These are phyloP conservation scores for Leptopilina clavipes DNA, from an alignment of 1,140 invertebrate genomes.

Conservation along the genomic window DNA sequence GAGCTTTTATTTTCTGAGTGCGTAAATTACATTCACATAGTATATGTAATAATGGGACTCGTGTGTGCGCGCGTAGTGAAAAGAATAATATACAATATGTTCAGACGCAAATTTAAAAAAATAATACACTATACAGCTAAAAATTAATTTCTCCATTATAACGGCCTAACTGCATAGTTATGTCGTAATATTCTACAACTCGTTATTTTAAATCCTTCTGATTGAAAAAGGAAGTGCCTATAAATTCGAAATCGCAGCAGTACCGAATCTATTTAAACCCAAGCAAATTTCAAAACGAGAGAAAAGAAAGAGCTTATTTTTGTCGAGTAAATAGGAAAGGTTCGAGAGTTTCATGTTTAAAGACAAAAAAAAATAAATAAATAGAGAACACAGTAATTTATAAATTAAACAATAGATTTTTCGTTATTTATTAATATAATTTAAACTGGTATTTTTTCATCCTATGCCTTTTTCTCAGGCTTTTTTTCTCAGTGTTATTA, in stretches of 20 bases:
- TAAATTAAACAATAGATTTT: too few species aligned
- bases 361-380: too few species aligned
- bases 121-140: slow-evolving; percentile 59
- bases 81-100: slow-evolving; percentile 39
- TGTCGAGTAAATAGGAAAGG: background rate
- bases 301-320: slow-evolving; percentile 26
- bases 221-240: background rate
- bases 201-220: background rate
- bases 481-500: too few species aligned
- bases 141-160: slow-evolving; percentile 29
- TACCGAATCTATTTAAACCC: background rate
- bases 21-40: slow-evolving; percentile 9
- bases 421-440: too few species aligned
- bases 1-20: slow-evolving; percentile 17
- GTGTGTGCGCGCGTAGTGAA: slow-evolving; percentile 19
- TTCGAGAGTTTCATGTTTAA: too few species aligned
- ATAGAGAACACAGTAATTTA: too few species aligned
- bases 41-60: slow-evolving; percentile 34
- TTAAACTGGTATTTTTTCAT: too few species aligned
- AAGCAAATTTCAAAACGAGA: background rate
- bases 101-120: slow-evolving; percentile 36
- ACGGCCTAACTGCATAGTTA: slow-evolving; percentile 7
- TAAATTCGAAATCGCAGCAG: slow-evolving; percentile 31
- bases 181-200: background rate
- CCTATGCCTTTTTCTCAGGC: too few species aligned